phyloP scores from a whole-genome alignment of 2,888 invertebrate genomes.

The Polyploca ridens region DNA sequence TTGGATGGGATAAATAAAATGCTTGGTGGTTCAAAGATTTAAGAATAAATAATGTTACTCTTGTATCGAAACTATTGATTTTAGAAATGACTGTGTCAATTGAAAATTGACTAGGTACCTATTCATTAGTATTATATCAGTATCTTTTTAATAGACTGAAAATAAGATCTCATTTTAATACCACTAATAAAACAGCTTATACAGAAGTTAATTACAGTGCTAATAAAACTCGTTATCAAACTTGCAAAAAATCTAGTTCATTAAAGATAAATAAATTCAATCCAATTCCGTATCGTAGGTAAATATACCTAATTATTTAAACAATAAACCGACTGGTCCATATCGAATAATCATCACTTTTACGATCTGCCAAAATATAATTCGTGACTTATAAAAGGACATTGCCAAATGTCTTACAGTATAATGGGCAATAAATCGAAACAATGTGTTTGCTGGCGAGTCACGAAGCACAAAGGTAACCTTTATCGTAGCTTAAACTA shows the following conservation, averaged over 20 bases:
- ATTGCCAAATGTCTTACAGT: slow-evolving; percentile 37
- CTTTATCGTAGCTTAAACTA: slow-evolving; percentile 53
- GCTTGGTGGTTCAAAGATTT: no score
- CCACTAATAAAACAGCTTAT: not conserved
- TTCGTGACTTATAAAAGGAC: slow-evolving; percentile 30
- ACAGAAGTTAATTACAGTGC: not conserved
- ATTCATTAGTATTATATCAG: not conserved
- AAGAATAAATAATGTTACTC: not conserved
- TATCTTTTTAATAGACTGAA: not conserved
- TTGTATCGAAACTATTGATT: not conserved
- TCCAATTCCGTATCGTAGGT: not conserved
- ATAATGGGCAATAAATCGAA: slow-evolving; percentile 50
- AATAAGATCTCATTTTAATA: not conserved
- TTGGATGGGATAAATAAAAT: no score
- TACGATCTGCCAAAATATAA: slow-evolving; percentile 14
- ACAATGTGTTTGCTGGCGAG: slow-evolving; percentile 50
- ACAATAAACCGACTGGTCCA: not conserved
- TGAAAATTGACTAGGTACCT: no score
- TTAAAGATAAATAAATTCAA: not conserved
- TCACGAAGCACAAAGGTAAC: slow-evolving; percentile 66
- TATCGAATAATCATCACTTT: not conserved
- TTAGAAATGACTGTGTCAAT: not conserved
- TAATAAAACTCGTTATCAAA: not conserved
- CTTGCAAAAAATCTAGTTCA: not conserved
- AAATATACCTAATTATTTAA: not conserved